Conservation (phyloP, 1,140 invertebrate genomes). For the Drosophila watanabei region DNA sequence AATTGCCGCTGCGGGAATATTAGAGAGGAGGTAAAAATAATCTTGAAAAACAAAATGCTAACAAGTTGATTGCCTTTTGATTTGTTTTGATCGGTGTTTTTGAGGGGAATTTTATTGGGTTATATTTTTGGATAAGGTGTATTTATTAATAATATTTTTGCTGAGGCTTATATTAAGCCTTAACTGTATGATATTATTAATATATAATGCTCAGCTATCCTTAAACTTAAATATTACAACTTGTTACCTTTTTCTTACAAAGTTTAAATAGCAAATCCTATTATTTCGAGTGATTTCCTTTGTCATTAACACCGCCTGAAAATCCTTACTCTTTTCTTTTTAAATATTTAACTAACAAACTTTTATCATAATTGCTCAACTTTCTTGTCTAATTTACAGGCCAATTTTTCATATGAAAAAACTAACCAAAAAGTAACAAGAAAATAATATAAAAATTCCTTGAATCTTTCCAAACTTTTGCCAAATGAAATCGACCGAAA, state of each 20-base stretch:
- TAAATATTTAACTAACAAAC: background rate
- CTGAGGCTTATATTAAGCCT: background rate
- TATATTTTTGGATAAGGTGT: background rate
- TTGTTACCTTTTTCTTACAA: background rate
- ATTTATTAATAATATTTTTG: background rate
- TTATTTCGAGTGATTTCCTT: background rate
- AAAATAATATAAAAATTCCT: background rate
- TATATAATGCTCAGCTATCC: no score
- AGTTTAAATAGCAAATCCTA: background rate
- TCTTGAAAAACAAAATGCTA: background rate
- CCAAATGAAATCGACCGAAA: constrained; percentile 22
- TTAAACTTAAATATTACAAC: background rate
- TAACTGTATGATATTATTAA: background rate
- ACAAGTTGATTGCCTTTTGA: constrained; percentile 15
- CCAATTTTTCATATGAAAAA: constrained; percentile 4
- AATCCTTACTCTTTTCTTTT: background rate
- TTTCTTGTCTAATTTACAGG: constrained; percentile 3
- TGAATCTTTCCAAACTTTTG: constrained; percentile 22
- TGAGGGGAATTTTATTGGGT: background rate
- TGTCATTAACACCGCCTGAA: no score
- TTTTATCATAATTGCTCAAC: constrained; percentile 16
- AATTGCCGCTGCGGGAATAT: constrained; percentile 45
- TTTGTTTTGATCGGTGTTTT: background rate
- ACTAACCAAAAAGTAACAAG: background rate
- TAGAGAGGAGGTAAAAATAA: constrained; percentile 6